These are phyloP conservation scores for Butorides virescens DNA, from an alignment of 2,113 vertebrate genomes.

Conservation along the genomic window DNA sequence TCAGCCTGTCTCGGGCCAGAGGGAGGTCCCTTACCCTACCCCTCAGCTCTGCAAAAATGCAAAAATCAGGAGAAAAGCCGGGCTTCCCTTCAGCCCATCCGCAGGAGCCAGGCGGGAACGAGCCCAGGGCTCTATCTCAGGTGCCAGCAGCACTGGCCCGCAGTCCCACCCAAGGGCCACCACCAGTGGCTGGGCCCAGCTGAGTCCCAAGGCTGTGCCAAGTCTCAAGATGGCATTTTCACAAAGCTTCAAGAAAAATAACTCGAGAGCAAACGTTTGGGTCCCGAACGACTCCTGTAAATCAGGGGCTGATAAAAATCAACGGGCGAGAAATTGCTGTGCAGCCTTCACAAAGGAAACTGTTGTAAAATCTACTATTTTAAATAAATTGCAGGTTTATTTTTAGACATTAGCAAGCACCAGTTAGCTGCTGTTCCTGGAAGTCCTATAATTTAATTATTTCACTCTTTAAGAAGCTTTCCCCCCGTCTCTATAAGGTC, in stretches of 20 bases:
- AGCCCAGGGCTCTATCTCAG: background rate
- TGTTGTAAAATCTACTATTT: background rate
- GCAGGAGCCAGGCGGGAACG: rapidly evolving
- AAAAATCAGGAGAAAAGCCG: background rate
- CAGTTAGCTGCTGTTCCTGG: background rate
- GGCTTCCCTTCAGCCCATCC: background rate
- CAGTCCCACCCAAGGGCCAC: background rate
- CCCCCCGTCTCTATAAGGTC: background rate
- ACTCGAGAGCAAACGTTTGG: background rate
- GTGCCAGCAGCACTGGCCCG: background rate
- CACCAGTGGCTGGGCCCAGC: background rate
- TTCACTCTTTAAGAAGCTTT: background rate
- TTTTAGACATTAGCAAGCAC: background rate
- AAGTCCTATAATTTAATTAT: background rate
- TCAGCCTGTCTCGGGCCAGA: background rate
- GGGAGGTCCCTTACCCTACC: background rate
- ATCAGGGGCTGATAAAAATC: background rate
- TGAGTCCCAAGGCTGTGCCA: background rate
- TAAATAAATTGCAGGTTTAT: no score
- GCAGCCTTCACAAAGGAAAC: background rate
- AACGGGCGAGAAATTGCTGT: background rate
- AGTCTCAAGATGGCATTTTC: background rate
- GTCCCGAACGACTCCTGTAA: background rate
- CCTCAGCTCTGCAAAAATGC: background rate
- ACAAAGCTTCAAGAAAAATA: background rate